phyloP scores from a whole-genome alignment of 1,140 invertebrate species.

The Arctopsyche grandis region DNA sequence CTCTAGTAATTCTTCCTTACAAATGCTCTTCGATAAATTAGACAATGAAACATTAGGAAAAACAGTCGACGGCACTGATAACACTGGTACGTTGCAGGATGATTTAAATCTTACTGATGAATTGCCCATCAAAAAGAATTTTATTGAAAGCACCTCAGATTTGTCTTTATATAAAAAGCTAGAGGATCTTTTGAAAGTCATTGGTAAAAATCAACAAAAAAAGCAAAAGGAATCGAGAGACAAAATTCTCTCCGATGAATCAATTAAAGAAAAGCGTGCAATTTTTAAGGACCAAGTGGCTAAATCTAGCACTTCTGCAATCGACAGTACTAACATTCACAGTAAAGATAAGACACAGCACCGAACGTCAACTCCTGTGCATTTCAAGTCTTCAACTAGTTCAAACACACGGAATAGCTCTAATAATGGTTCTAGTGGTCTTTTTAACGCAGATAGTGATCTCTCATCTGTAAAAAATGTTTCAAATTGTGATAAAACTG shows the following conservation, averaged over 20 bases:
- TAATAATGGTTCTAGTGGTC: constrained; percentile 58
- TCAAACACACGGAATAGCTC: constrained; percentile 61
- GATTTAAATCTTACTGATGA: constrained; percentile 1
- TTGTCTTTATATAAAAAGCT: not conserved
- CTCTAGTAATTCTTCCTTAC: constrained; percentile 69
- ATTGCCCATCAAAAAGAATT: not conserved
- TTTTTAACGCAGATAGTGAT: constrained; percentile 66
- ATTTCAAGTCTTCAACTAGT: constrained; percentile 62
- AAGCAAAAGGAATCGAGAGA: not conserved
- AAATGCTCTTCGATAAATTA: constrained; percentile 53
- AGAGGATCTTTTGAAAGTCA: not conserved
- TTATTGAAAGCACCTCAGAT: not conserved
- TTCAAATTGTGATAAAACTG: constrained; percentile 61
- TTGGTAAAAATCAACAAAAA: constrained; percentile 52
- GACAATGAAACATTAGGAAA: not conserved
- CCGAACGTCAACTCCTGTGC: constrained; percentile 67
- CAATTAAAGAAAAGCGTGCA: not conserved
- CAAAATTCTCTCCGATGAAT: not conserved
- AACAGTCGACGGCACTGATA: not conserved
- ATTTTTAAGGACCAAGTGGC: not conserved
- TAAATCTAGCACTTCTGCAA: not conserved
- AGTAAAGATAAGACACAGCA: constrained; percentile 57
- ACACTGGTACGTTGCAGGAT: not conserved
- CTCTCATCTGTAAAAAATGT: constrained; percentile 66
- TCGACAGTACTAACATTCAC: constrained; percentile 55